phyloP scores from a whole-genome alignment of 2,113 vertebrate genomes.

The Nyctereutes procyonoides region DNA sequence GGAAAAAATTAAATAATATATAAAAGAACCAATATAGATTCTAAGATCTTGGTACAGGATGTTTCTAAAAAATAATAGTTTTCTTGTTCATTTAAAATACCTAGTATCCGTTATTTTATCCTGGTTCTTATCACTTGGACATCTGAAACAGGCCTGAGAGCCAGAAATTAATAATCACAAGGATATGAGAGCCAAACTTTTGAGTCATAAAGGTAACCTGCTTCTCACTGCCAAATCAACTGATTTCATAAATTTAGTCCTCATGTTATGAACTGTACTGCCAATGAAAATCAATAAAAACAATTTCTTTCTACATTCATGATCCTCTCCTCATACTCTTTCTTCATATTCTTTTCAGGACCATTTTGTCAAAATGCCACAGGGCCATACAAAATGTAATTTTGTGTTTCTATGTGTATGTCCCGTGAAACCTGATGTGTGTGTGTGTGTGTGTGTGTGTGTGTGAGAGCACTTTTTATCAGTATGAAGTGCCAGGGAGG shows the following conservation, averaged over 20 bases:
- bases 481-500: slow-evolving; percentile 36
- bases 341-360: slow-evolving; percentile 84
- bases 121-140: slow-evolving; percentile 44
- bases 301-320: slow-evolving; percentile 88
- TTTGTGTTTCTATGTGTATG: slow-evolving; percentile 77
- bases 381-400: slow-evolving; percentile 82
- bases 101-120: slow-evolving; percentile 55
- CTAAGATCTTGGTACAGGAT: not conserved
- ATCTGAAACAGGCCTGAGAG: not conserved
- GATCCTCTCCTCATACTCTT: slow-evolving; percentile 83
- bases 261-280: slow-evolving; percentile 84
- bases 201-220: slow-evolving; percentile 12
- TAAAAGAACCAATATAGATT: slow-evolving; percentile 66
- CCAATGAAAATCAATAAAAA: slow-evolving; percentile 92
- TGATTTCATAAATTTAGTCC: slow-evolving; percentile 86
- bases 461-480: slow-evolving; percentile 62
- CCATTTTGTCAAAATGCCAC: slow-evolving; percentile 86
- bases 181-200: slow-evolving; percentile 57
- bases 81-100: slow-evolving; percentile 65
- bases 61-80: slow-evolving; percentile 47
- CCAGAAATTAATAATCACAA: slow-evolving; percentile 70
- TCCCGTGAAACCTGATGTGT: slow-evolving; percentile 30
- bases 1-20: slow-evolving; percentile 60
- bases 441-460: slow-evolving; percentile 47
- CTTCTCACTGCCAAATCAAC: slow-evolving; percentile 72